Base-by-base conservation (phyloP, 2,888 invertebrate genomes). In the Drosophila kuntzei region DNA sequence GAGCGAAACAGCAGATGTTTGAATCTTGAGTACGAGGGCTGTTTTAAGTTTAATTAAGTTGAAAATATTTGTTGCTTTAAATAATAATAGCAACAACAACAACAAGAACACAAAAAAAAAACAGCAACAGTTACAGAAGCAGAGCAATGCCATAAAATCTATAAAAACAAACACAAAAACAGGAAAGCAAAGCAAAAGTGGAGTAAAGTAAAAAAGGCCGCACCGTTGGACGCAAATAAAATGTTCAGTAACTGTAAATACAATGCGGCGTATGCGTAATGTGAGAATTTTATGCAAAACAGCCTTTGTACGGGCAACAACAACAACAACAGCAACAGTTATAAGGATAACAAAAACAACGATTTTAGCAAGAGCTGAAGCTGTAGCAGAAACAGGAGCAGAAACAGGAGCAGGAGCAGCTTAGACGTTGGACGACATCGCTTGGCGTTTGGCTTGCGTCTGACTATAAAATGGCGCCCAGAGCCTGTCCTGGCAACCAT, bases 31-130 rank as follows among this genome's bases (percentile, higher is more conserved):
- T 46, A 50, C 41, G 51, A 27, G 46, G 36, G 64, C 34, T 55
- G 68, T 83, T 79, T 90, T 76, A 80, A 90, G 89, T 90, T 89
- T 89, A 89, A 89, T 89, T 89, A 89, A 89, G 90, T 79, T 79
- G 89, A 90, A 90, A 89, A 90, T 89, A 84, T 76, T 87, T 85
- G 62, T 69, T 79, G 85, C 85, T 77, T 87, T 83, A 84, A 84
- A 83, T 83, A 87, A 84, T 69, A 87, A 81, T 59, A 87, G 41
- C 66, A 44, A 25, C 27, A 41, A 16, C 16, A 61, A 29, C 20
- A 39, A 44, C 51, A 60, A 12, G 18, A 34, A n/a, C n/a, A 34
- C 7, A 18, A 18, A 22, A n/a, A 5, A 34, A 18, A 20, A 39
- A 22, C 20, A 20, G 50, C 46, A 27, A 47, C 47, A 47, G 32